Evolutionary conservation across 2,797 vertebrate species (phyloP).

Genomic region (Catostomus latipinnis): DNA sequence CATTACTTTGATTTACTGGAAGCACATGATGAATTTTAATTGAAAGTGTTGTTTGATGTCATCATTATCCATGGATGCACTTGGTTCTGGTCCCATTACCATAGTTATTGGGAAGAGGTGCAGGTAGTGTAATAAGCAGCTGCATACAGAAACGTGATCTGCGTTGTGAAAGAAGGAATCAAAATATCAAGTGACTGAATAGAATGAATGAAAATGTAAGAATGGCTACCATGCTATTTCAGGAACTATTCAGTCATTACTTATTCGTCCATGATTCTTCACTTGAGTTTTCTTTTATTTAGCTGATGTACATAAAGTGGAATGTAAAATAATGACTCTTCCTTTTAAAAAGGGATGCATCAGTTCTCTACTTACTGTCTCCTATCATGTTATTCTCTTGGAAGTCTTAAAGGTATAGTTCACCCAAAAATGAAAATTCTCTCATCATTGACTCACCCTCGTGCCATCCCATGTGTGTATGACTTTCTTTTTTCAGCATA

Average conservation of each 20-base stretch:
- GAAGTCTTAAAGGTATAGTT: neutral
- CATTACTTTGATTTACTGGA: constrained; percentile 44
- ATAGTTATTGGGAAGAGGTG: neutral
- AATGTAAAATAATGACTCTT: too few relatives aligned
- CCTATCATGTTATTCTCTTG: constrained; percentile 13
- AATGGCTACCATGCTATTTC: neutral
- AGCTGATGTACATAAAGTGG: too few relatives aligned
- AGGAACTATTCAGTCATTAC: too few relatives aligned
- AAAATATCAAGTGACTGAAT: neutral
- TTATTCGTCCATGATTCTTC: too few relatives aligned
- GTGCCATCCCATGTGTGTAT: too few relatives aligned
- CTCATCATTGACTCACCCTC: too few relatives aligned
- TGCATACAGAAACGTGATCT: neutral
- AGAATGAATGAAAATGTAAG: neutral
- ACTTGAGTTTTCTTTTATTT: too few relatives aligned
- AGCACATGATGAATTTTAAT: constrained; percentile 34
- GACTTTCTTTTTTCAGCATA: too few relatives aligned
- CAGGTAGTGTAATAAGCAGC: constrained; percentile 14
- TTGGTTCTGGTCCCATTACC: constrained; percentile 21
- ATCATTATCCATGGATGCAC: constrained; percentile 18
- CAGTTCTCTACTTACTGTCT: neutral
- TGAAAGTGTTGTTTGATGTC: constrained; percentile 22
- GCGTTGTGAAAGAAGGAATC: too few relatives aligned
- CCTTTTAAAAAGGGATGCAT: too few relatives aligned
- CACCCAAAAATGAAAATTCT: too few relatives aligned